Conservation (phyloP, 2,888 invertebrate species). For the Heteromurus nitidus region DNA sequence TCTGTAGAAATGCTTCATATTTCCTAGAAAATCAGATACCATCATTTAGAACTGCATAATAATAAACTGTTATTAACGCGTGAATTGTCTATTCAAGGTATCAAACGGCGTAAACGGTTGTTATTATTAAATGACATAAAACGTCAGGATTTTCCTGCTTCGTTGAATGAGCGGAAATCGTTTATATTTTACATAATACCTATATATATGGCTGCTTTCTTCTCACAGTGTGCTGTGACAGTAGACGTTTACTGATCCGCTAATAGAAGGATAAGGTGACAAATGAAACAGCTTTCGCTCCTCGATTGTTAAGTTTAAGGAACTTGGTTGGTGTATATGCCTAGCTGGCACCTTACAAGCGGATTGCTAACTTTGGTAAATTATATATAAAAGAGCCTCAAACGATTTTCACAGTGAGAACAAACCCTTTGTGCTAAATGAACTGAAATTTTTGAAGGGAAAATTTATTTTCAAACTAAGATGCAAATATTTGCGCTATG, state of each 20-base stretch:
- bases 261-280: conserved; percentile 12
- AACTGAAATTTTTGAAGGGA: no score
- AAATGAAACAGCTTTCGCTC: conserved; percentile 33
- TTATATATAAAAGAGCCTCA: no score
- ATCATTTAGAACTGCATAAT: neutral
- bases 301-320: conserved; percentile 10
- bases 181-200: neutral
- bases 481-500: no score
- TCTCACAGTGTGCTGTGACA: neutral
- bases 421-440: no score
- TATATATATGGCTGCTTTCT: neutral
- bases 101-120: neutral
- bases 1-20: conserved; percentile 63
- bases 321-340: neutral
- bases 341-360: neutral
- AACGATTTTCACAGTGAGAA: no score
- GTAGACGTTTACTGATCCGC: conserved; percentile 19
- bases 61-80: no score
- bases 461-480: no score
- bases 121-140: neutral
- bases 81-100: neutral
- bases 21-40: conserved; percentile 44
- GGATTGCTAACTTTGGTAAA: no score
- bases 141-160: neutral
- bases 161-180: conserved; percentile 14